Evolutionary conservation across 2,797 vertebrate species (phyloP).

Genomic region (Myotis vivesi): DNA sequence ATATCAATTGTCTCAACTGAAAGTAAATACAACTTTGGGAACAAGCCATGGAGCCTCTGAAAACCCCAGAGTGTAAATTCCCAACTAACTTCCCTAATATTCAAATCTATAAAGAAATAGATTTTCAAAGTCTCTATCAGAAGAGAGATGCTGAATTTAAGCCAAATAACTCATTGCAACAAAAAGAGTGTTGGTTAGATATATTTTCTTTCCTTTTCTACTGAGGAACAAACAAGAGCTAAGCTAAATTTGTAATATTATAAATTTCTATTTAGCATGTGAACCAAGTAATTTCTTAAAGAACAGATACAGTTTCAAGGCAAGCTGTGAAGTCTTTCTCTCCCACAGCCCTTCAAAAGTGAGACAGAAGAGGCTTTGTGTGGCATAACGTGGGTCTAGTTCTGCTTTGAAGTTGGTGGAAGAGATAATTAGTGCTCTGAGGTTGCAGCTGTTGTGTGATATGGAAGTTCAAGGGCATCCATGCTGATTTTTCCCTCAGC

Average conservation of each 20-base stretch:
- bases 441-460: neutral
- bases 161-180: neutral
- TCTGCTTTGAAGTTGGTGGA: neutral
- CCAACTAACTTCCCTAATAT: neutral
- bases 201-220: slow-evolving; percentile 27
- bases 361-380: neutral
- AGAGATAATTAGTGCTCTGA: neutral
- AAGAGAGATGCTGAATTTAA: slow-evolving; percentile 15
- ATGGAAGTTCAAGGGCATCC: neutral
- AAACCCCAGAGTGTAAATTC: neutral
- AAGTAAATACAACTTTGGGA: neutral
- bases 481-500: neutral
- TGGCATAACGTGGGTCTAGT: neutral
- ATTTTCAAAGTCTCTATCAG: neutral
- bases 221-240: neutral
- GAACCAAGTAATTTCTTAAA: slow-evolving; percentile 30
- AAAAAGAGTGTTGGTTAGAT: neutral
- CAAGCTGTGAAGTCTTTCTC: neutral
- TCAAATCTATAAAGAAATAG: neutral
- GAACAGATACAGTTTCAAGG: neutral
- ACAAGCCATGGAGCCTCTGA: neutral
- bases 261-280: slow-evolving; percentile 15
- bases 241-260: slow-evolving; percentile 19
- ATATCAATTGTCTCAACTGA: neutral
- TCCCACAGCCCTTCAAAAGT: neutral